Percentiles rank a stretch among this genome's conserved stretches.
Conservation (phyloP, 1,140 invertebrate genomes). For the Drosophila mauritiana region DNA sequence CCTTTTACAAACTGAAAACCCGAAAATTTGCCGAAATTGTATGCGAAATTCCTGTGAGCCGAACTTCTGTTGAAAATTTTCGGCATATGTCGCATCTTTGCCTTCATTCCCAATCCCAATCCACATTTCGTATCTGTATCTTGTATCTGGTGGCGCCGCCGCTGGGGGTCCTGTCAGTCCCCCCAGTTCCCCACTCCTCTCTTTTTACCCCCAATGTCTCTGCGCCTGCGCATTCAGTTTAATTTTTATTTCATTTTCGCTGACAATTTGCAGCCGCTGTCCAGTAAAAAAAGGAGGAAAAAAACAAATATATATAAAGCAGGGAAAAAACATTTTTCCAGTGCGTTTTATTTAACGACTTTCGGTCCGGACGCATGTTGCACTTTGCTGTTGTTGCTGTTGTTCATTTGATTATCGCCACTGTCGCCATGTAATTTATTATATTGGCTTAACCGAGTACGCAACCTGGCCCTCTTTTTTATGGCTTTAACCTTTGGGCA, state of each 20-base stretch:
- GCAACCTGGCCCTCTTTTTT: conserved; percentile 59
- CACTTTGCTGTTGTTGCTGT: conserved; percentile 59
- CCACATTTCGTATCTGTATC: conserved; percentile 72
- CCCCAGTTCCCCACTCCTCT: background rate
- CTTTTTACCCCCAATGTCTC: conserved; percentile 11
- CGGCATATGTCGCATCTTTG: conserved; percentile 73
- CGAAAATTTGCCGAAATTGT: conserved; percentile 55
- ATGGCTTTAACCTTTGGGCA: conserved; percentile 79
- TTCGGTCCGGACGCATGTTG: conserved; percentile 64
- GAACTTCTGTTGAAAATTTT: conserved; percentile 79
- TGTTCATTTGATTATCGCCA: conserved; percentile 82
- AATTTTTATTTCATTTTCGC: conserved; percentile 79
- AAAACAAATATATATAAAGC: conserved; percentile 4
- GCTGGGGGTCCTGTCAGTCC: conserved; percentile 74
- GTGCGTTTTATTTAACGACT: conserved; percentile 71
- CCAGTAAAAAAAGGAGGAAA: conserved; percentile 12
- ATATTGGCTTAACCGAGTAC: conserved; percentile 72
- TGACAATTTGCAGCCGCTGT: conserved; percentile 72
- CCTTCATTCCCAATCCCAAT: conserved; percentile 43
- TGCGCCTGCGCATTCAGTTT: conserved; percentile 76
- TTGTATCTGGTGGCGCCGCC: conserved; percentile 80
- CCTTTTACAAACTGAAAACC: background rate
- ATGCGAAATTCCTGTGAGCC: conserved; percentile 61
- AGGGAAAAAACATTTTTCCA: conserved; percentile 47
- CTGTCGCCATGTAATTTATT: conserved; percentile 81